Conservation (phyloP, 2,888 invertebrate genomes). For the Tenthredo amoena region DNA sequence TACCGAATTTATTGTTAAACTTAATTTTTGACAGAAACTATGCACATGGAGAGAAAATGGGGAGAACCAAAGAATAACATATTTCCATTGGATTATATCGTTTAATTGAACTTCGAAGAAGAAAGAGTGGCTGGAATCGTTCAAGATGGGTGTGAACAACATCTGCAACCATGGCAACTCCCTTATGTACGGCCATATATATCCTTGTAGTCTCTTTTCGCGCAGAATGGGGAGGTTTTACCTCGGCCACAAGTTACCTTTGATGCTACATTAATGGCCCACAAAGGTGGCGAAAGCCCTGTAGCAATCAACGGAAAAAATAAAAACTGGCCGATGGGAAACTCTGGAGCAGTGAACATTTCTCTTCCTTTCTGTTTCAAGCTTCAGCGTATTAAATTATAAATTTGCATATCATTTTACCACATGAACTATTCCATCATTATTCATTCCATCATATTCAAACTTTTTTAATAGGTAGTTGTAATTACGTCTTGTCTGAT, state of each 20-base stretch:
- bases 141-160: constrained; percentile 1
- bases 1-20: neutral
- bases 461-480: neutral
- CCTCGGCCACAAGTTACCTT: constrained; percentile 20
- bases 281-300: neutral
- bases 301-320: constrained; percentile 25
- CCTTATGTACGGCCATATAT: neutral
- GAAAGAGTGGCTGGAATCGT: neutral
- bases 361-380: neutral
- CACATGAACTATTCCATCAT: neutral
- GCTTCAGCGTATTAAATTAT: neutral
- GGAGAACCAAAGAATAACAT: neutral
- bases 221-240: neutral
- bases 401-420: neutral
- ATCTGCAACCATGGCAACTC: constrained; percentile 45
- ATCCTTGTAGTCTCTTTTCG: neutral
- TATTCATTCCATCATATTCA: neutral
- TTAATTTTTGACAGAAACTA: neutral
- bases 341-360: neutral
- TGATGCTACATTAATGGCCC: constrained; percentile 21
- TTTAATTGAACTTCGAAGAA: neutral
- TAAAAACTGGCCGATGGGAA: neutral
- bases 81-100: neutral
- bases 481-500: neutral
- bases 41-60: neutral